A percentile compares a stretch with the other conserved stretches of the same genome.
Evolutionary conservation across 2,113 vertebrate species (phyloP).

Genomic region (Zosterops lateralis): DNA sequence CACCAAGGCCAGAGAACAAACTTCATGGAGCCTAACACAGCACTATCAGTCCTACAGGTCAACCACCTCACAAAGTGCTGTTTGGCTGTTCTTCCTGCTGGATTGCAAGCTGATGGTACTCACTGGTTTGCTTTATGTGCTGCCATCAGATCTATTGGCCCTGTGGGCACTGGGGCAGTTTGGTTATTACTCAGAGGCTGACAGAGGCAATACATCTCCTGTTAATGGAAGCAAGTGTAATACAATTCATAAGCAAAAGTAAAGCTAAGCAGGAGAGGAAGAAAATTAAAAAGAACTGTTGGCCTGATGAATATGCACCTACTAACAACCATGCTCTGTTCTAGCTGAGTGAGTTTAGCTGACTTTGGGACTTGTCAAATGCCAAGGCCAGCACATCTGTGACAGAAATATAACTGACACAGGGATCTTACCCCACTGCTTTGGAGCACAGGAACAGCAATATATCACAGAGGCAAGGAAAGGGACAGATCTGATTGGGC

Average conservation of each 20-base stretch:
- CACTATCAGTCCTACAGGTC: neutral
- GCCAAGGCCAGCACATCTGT: conserved; percentile 10
- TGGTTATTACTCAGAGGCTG: conserved; percentile 19
- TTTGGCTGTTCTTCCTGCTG: neutral
- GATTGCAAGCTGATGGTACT: neutral
- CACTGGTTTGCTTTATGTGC: neutral
- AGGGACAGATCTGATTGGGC: neutral
- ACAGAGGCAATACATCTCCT: conserved; percentile 17
- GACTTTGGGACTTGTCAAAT: neutral
- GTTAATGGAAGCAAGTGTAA: neutral
- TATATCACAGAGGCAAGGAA: neutral
- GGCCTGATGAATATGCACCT: conserved; percentile 52
- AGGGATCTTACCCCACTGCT: neutral
- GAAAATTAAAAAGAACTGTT: neutral
- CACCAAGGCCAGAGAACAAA: neutral
- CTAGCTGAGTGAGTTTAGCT: conserved; percentile 26
- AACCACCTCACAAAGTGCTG: neutral
- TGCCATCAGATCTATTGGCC: neutral
- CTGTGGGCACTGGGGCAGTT: neutral
- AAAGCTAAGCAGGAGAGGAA: conserved; percentile 22
- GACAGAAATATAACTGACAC: neutral
- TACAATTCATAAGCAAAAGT: conserved; percentile 16
- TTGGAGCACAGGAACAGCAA: neutral
- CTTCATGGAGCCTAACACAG: neutral
- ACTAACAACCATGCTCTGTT: neutral